Percentiles rank a stretch among this genome's conserved stretches.
phyloP scores from a whole-genome alignment of 2,888 invertebrate species.

The Drosophila meridiana region DNA sequence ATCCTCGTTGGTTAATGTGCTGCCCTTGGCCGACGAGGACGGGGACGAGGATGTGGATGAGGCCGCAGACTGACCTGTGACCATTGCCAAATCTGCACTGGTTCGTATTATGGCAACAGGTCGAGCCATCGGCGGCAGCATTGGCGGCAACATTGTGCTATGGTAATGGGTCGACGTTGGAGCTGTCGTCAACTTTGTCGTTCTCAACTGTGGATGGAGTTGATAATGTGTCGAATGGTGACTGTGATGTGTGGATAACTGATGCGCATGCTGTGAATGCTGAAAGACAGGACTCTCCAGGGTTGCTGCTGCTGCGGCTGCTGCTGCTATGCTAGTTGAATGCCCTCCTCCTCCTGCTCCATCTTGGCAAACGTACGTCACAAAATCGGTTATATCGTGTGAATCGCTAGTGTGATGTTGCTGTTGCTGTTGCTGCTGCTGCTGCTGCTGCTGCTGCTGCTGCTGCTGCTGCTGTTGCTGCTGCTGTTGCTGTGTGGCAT shows the following conservation, averaged over 20 bases:
- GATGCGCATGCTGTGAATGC: slow-evolving; percentile 49
- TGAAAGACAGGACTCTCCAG: slow-evolving; percentile 56
- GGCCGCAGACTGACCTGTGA: slow-evolving; percentile 87
- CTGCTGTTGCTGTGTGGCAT: slow-evolving; percentile 45
- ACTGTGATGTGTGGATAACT: slow-evolving; percentile 42
- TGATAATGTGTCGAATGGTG: slow-evolving; percentile 64
- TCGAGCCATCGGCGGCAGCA: slow-evolving; percentile 97
- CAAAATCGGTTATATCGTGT: slow-evolving; percentile 97
- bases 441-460: neutral
- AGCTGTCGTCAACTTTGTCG: slow-evolving; percentile 45
- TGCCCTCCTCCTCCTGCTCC: slow-evolving; percentile 86
- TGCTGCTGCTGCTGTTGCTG: neutral
- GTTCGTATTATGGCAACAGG: slow-evolving; percentile 98
- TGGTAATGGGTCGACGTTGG: slow-evolving; percentile 76
- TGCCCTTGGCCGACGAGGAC: slow-evolving; percentile 84
- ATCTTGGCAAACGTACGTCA: slow-evolving; percentile 98
- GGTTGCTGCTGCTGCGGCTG: slow-evolving; percentile 9
- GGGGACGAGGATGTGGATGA: slow-evolving; percentile 85
- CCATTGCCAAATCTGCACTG: slow-evolving; percentile 88
- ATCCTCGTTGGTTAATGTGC: slow-evolving; percentile 36
- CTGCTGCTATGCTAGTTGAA: slow-evolving; percentile 22
- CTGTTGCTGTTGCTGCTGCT: neutral
- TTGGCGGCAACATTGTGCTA: slow-evolving; percentile 97
- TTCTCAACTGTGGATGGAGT: slow-evolving; percentile 60
- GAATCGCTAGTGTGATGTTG: slow-evolving; percentile 84